Base-by-base conservation (phyloP, 2,888 invertebrate genomes). In the Odontocerum albicorne region DNA sequence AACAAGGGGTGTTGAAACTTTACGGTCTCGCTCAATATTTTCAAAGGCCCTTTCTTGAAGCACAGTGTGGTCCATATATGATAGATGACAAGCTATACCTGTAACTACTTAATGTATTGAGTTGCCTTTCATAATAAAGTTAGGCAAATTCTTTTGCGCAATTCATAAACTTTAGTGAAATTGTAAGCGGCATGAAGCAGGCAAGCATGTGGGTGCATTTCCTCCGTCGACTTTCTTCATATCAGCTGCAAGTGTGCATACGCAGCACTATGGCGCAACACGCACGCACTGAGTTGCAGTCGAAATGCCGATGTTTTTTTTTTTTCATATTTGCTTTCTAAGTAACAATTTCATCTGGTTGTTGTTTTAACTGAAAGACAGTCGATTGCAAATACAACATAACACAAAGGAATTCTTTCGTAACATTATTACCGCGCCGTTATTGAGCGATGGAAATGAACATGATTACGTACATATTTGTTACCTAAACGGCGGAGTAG, bases 311-410 rank as follows among this genome's bases (percentile, higher is more conserved):
- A 13, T 33, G 36, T 12, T 32, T n/a, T n/a, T n/a, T 44, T 59
- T 56, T 59, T 55, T 51, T 47, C 51, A 46, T 59, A 54, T 55
- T 57, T 51, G 46, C 58, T 59, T 55, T 55, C 58, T 55, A 55
- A 32, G 40, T 39, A 51, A 46, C 51, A 46, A 59, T 59, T 59
- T 59, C 55, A 59, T 55, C 51, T 35, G 55, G 55, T 55, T 47
- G 55, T 46, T 55, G 55, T 55, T 58, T 58, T 58, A 59, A 46
- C 38, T 44, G 58, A 59, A 58, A 58, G 58, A 58, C 54, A 58
- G 50, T 50, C 49, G 54, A 58, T 58, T 54, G 42, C 56, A 46
- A 55, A 58, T 50, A 51, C 39, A 17, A 10, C 8, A 19, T 32
- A 35, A 43, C 31, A 55, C 54, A 58, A 55, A 58, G 54, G 54